These are phyloP conservation scores for Hirudo medicinalis DNA, from an alignment of 1,140 invertebrate genomes.

Conservation along the genomic window DNA sequence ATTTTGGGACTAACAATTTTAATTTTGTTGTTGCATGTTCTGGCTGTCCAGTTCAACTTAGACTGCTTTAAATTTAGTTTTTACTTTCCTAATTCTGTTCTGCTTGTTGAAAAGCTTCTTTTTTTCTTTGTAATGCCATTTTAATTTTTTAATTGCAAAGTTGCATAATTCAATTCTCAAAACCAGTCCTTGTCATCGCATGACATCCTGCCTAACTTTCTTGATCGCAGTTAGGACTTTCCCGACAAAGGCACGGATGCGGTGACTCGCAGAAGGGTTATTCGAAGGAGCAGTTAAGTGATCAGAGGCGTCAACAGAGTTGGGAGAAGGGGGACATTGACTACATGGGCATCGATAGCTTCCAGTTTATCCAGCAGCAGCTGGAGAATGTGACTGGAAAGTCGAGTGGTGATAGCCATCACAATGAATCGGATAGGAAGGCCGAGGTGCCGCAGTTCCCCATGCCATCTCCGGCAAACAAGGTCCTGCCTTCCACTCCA, in stretches of 20 bases:
- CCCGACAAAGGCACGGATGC: neutral
- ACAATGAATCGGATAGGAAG: neutral
- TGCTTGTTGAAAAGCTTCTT: no score
- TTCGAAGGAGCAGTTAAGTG: conserved; percentile 22
- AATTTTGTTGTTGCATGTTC: no score
- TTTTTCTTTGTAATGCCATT: no score
- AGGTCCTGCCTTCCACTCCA: neutral
- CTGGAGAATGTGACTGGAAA: conserved; percentile 48
- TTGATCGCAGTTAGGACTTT: neutral
- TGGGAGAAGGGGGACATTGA: conserved; percentile 85
- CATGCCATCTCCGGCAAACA: neutral
- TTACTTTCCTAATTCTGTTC: no score
- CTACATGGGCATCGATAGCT: conserved; percentile 73
- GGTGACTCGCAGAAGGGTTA: neutral
- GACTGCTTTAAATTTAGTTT: no score
- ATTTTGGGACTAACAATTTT: no score
- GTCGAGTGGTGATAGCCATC: neutral
- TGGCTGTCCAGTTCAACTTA: no score
- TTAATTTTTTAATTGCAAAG: no score
- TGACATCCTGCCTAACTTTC: no score
- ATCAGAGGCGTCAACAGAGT: conserved; percentile 49
- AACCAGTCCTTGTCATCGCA: no score
- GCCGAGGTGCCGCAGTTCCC: neutral
- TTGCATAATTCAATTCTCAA: no score
- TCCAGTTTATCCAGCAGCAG: conserved; percentile 80